phyloP scores from a whole-genome alignment of 2,797 vertebrate species.

The Platalea minor region DNA sequence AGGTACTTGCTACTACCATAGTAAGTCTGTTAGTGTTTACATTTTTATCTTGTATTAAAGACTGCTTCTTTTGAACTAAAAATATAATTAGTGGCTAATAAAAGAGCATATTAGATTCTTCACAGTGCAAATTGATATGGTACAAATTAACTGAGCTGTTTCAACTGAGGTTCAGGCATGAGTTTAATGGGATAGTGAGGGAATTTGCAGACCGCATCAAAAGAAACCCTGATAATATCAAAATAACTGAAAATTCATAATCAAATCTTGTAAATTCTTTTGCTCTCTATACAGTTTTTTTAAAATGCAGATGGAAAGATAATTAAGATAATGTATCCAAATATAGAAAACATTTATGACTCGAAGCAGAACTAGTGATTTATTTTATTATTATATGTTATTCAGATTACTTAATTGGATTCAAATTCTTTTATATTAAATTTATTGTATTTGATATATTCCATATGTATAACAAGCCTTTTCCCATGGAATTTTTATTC shows the following conservation, averaged over 20 bases:
- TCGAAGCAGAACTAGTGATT: not conserved
- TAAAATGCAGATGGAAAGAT: not conserved
- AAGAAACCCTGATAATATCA: slow-evolving; percentile 14
- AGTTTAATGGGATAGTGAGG: not conserved
- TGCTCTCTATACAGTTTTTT: not conserved
- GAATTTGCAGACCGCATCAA: slow-evolving; percentile 25
- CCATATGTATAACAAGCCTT: not conserved
- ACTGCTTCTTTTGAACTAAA: slow-evolving; percentile 32
- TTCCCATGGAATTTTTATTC: not conserved
- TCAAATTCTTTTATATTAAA: not conserved
- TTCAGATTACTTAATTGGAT: not conserved
- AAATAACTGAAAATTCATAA: slow-evolving; percentile 21
- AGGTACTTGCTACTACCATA: not conserved
- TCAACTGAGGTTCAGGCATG: not conserved
- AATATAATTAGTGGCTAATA: slow-evolving; percentile 38
- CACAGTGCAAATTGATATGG: not conserved
- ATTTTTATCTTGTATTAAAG: not conserved
- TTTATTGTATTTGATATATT: not conserved
- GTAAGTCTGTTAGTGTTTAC: not conserved
- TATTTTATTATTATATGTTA: not conserved
- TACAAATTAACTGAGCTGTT: not conserved
- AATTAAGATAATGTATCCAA: not conserved
- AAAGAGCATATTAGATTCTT: slow-evolving; percentile 38
- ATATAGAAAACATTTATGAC: not conserved
- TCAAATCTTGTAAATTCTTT: not conserved